Base-by-base conservation (phyloP, 2,888 invertebrate species). In the Gandaritis pyraliata region DNA sequence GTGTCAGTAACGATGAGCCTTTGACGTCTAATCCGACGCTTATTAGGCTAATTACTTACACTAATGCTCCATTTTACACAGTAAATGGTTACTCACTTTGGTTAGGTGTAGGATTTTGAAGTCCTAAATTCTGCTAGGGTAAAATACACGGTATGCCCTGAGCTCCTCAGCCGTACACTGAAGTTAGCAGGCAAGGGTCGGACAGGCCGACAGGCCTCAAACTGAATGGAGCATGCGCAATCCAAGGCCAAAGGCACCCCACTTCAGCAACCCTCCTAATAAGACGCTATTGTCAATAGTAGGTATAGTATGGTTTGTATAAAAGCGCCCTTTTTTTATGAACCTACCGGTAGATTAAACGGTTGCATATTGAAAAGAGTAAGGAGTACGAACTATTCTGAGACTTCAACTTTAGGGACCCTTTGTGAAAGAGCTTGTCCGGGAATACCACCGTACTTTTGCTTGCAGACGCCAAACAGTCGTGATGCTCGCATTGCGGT, bases 141-240 rank as follows among this genome's bases (percentile, higher is more conserved):
- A 67, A 72, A 69, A 69, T 76, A 62, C 73, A 75, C 80, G 69
- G 77, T 76, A 64, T 71, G 71, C 76, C 74, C 73, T 70, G 75
- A 75, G 79, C 76, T 77, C 73, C 81, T 81, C 86, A 85, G 87
- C 84, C 84, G 85, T 82, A 77, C 75, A 90, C 88, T 89, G 86
- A 85, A 85, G 85, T 86, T 78, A 79, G 75, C 78, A 29, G 33
- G 33, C 33, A 74, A 80, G 82, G 81, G 83, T 78, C 85, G 77
- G 77, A 72, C 76, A n/a, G n/a, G n/a, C n/a, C n/a, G n/a, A n/a
- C n/a, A n/a, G 78, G 76, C 74, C 76, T 71, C 73, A 70, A 66
- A 70, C 76, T 84, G 81, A 85, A 88, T 81, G 68, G 88, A 85
- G 89, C 91, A 91, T 90, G 91, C 92, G 91, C 89, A 58, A 36